phyloP scores from a whole-genome alignment of 2,113 vertebrate species.

The Dolichotis patagonum region DNA sequence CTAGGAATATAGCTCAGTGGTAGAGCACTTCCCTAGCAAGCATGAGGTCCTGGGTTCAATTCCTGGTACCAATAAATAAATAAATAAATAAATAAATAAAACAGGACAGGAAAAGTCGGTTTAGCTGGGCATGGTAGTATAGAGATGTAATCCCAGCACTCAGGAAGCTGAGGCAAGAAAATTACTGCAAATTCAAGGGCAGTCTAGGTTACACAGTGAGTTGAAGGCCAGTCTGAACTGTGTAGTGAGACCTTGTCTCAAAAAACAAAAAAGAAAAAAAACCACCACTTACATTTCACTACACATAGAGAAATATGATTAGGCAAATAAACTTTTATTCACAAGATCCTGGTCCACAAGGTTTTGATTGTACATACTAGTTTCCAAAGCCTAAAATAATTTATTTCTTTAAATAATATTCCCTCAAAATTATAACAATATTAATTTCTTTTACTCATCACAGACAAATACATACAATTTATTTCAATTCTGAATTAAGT shows the following conservation, averaged over 20 bases:
- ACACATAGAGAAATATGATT: background rate
- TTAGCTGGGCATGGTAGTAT: background rate
- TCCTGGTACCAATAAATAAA: background rate
- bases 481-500: constrained; percentile 31
- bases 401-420: constrained; percentile 9
- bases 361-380: constrained; percentile 13
- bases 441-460: background rate
- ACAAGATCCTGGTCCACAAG: constrained; percentile 10
- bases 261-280: too few species aligned
- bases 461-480: constrained; percentile 23
- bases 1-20: background rate
- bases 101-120: background rate
- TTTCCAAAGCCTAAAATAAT: constrained; percentile 20
- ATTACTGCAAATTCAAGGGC: too few species aligned
- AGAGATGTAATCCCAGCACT: too few species aligned
- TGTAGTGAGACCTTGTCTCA: too few species aligned
- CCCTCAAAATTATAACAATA: constrained; percentile 9
- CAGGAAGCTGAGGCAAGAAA: too few species aligned
- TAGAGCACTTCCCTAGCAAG: background rate
- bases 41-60: background rate
- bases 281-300: background rate
- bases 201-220: too few species aligned
- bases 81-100: too few species aligned
- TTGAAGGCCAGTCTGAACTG: too few species aligned
- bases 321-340: constrained; percentile 1